Conservation (phyloP, 2,888 invertebrate genomes). For the Blomia tropicalis region DNA sequence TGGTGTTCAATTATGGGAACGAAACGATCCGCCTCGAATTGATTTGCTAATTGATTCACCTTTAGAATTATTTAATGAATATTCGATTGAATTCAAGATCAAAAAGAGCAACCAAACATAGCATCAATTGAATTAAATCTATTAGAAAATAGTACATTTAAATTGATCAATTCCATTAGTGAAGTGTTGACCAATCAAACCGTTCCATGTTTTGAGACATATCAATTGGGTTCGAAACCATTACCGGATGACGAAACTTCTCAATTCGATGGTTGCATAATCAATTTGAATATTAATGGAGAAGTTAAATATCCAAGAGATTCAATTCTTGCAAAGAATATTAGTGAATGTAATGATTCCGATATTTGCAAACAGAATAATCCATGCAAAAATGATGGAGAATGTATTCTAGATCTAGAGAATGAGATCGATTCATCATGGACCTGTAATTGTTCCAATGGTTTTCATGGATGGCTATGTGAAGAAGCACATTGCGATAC, state of each 20-base stretch:
- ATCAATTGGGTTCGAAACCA: not conserved
- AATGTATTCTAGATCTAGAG: too few relatives aligned
- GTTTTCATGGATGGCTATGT: slow-evolving; percentile 16
- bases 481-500: not conserved
- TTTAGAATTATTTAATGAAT: not conserved
- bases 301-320: slow-evolving; percentile 9
- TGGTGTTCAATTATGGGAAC: not conserved
- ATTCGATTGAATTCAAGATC: not conserved
- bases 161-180: not conserved
- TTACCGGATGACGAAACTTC: not conserved
- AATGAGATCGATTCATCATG: not conserved
- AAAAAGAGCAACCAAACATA: too few relatives aligned
- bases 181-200: not conserved
- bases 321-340: not conserved
- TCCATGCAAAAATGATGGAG: slow-evolving; percentile 16
- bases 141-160: not conserved
- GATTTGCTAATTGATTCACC: not conserved
- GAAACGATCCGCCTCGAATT: too few relatives aligned
- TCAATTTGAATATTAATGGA: slow-evolving; percentile 11
- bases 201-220: slow-evolving; percentile 8
- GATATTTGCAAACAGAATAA: slow-evolving; percentile 4
- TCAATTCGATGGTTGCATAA: slow-evolving; percentile 16
- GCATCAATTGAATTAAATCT: not conserved
- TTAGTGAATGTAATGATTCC: slow-evolving; percentile 6
- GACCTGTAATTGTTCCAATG: slow-evolving; percentile 6